phyloP scores from a whole-genome alignment of 2,113 vertebrate species.

The Siniperca chuatsi region DNA sequence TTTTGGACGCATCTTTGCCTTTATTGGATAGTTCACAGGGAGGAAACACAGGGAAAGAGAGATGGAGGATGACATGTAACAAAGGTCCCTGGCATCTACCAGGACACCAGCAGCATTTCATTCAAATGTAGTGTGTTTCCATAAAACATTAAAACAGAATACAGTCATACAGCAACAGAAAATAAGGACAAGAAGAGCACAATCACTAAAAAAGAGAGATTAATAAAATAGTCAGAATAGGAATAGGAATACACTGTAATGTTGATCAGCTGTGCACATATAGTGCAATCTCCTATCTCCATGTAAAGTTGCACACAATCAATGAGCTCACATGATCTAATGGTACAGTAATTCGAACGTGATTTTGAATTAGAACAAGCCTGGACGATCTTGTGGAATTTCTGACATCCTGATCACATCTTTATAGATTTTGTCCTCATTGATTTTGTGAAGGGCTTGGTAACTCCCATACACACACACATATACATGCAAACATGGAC shows the following conservation, averaged over 20 bases:
- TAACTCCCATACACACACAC: constrained; percentile 22
- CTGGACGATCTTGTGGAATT: constrained; percentile 20
- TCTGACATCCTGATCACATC: constrained; percentile 31
- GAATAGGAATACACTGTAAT: background rate
- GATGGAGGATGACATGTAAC: background rate
- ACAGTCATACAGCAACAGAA: background rate
- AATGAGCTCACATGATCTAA: background rate
- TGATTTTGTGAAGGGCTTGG: constrained; percentile 53
- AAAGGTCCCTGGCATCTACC: no score
- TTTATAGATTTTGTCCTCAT: constrained; percentile 60
- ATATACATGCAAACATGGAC: constrained; percentile 38
- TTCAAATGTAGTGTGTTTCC: background rate
- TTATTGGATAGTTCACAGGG: background rate
- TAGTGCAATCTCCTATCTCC: background rate
- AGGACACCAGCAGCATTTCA: background rate
- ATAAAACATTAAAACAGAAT: background rate
- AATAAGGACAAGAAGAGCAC: background rate
- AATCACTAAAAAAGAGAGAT: background rate
- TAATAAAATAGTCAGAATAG: no score
- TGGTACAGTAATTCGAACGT: background rate
- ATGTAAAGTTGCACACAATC: background rate
- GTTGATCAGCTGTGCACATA: background rate
- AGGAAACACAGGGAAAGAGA: background rate
- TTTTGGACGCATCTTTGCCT: background rate
- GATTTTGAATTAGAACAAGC: constrained; percentile 20